Conservation (phyloP, 2,888 invertebrate genomes). For the Acanthoscelides obtectus region DNA sequence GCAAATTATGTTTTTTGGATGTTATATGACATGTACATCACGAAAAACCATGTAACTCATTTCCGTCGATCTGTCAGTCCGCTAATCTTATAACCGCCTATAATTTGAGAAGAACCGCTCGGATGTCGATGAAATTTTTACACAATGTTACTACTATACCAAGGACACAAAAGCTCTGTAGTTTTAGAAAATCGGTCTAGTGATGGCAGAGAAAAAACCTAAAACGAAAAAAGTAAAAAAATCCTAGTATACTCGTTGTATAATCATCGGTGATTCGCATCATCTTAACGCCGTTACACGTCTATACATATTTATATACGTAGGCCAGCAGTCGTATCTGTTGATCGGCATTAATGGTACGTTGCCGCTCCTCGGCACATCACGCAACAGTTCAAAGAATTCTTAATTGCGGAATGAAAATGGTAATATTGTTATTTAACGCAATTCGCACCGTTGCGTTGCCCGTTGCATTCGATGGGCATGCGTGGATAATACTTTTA, state of each 20-base stretch:
- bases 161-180: no score
- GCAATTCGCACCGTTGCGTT: background rate
- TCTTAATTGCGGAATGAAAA: background rate
- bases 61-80: no score
- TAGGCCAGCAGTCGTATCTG: background rate
- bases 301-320: background rate
- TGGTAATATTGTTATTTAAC: background rate
- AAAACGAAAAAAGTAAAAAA: no score
- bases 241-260: background rate
- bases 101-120: no score
- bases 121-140: no score
- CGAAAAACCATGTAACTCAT: no score
- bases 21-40: no score
- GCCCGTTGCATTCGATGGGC: background rate
- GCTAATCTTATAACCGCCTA: no score
- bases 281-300: background rate
- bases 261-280: background rate
- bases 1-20: no score
- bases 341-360: background rate
- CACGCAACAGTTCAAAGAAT: background rate
- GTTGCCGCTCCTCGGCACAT: background rate
- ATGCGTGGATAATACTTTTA: background rate
- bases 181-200: no score
- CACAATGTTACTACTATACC: no score
- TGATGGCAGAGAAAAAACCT: no score